phyloP scores from a whole-genome alignment of 1,140 invertebrate species.

The Macrosteles quadrilineatus region DNA sequence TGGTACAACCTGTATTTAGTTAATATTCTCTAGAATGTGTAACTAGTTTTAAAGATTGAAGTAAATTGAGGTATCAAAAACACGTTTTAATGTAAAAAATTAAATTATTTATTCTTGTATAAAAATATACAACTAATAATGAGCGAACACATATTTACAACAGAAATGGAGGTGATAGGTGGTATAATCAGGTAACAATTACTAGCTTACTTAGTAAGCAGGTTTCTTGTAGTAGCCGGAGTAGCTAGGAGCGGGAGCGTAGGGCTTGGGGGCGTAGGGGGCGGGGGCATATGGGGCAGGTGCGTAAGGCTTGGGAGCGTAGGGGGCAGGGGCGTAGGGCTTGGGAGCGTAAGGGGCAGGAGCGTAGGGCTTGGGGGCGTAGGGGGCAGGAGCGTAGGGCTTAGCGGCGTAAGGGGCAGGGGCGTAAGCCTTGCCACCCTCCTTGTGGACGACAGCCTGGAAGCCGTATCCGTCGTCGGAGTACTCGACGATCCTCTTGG shows the following conservation, averaged over 20 bases:
- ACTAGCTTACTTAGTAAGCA: constrained; percentile 3
- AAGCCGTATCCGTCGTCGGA: constrained; percentile 36
- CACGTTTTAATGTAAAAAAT: no score
- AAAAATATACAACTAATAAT: constrained; percentile 20
- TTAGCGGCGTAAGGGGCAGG: constrained; percentile 11
- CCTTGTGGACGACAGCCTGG: constrained; percentile 29
- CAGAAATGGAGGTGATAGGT: not conserved
- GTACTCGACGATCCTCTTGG: constrained; percentile 41
- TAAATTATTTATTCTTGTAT: constrained; percentile 7
- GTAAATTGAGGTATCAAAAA: no score
- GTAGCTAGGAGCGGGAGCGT: constrained; percentile 30
- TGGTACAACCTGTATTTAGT: no score
- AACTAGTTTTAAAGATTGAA: no score
- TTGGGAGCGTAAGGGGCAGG: not conserved
- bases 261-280: constrained; percentile 48
- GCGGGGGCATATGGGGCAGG: constrained; percentile 19
- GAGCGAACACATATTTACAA: constrained; percentile 12
- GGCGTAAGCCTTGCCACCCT: constrained; percentile 7
- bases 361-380: constrained; percentile 40
- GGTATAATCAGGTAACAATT: not conserved
- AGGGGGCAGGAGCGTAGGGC: constrained; percentile 48
- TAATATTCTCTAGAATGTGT: no score
- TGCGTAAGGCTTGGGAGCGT: constrained; percentile 39
- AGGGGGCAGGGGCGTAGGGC: constrained; percentile 36
- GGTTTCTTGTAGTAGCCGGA: constrained; percentile 17